Conservation (phyloP, 2,113 vertebrate genomes). For the Orientallactaga bullata region DNA sequence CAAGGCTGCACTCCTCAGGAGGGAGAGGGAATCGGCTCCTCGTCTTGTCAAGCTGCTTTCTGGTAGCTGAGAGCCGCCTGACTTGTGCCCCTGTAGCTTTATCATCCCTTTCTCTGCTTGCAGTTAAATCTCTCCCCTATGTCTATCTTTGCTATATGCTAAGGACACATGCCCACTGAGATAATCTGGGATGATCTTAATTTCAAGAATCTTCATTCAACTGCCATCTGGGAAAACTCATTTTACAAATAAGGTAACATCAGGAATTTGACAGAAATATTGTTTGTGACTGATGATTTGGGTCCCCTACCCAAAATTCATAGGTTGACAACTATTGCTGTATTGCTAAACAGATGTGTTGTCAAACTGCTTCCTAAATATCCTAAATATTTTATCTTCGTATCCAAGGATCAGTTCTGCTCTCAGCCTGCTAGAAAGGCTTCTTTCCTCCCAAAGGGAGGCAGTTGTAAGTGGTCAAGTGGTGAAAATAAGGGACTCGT, state of each 20-base stretch:
- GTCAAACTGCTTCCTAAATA: too few relatives aligned
- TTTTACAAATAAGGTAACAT: constrained; percentile 14
- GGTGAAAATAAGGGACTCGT: too few relatives aligned
- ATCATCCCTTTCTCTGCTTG: neutral
- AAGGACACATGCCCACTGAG: neutral
- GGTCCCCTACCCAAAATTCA: neutral
- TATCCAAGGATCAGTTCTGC: too few relatives aligned
- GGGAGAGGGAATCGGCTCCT: too few relatives aligned
- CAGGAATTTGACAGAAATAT: neutral
- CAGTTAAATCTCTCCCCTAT: neutral
- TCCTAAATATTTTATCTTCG: too few relatives aligned
- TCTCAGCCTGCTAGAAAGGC: too few relatives aligned
- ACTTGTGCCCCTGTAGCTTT: neutral
- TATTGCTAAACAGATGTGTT: too few relatives aligned
- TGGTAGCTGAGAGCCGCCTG: neutral
- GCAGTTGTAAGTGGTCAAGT: too few relatives aligned
- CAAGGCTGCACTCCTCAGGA: too few relatives aligned
- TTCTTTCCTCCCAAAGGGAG: too few relatives aligned
- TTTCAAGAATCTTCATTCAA: constrained; percentile 52
- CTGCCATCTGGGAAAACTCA: neutral
- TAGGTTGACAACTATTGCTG: too few relatives aligned
- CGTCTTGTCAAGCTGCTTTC: neutral
- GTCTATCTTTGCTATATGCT: neutral
- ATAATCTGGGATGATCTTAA: neutral
- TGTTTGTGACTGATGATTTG: neutral